These are phyloP conservation scores for Oncopodura yosiiana DNA, from an alignment of 1,140 invertebrate genomes.

Conservation along the genomic window DNA sequence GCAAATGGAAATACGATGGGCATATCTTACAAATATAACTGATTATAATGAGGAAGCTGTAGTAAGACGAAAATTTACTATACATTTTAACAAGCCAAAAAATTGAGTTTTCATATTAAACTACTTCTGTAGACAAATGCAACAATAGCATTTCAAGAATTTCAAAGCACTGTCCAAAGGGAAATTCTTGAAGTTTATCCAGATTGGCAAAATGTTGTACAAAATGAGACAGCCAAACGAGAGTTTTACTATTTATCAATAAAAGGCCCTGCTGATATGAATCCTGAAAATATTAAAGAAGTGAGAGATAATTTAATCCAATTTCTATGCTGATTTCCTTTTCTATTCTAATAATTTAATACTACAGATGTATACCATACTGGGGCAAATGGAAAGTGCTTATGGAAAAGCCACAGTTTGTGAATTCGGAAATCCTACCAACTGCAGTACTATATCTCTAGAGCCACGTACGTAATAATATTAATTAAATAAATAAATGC, in stretches of 20 bases:
- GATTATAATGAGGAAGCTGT: constrained; percentile 1
- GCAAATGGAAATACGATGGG: not conserved
- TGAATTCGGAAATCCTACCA: constrained; percentile 67
- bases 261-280: constrained; percentile 20
- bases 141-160: not conserved
- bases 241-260: constrained; percentile 17
- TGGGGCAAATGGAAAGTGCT: constrained; percentile 58
- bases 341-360: not conserved
- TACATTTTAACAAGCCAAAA: not conserved
- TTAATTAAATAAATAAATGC: not conserved
- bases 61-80: not conserved
- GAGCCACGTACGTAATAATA: constrained; percentile 65
- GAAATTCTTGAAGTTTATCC: constrained; percentile 15
- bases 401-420: constrained; percentile 74
- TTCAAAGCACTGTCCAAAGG: constrained; percentile 5
- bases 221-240: constrained; percentile 1
- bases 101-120: not conserved
- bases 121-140: not conserved
- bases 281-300: constrained; percentile 5
- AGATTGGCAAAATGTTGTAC: constrained; percentile 10
- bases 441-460: constrained; percentile 64
- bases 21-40: constrained; percentile 1
- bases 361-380: constrained; percentile 6
- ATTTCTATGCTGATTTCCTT: not conserved
- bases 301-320: not conserved